Evolutionary conservation across 2,888 invertebrate species (phyloP), one percentile per base, ranked within the genome.

Genomic region (Ceramica pisi): DNA sequence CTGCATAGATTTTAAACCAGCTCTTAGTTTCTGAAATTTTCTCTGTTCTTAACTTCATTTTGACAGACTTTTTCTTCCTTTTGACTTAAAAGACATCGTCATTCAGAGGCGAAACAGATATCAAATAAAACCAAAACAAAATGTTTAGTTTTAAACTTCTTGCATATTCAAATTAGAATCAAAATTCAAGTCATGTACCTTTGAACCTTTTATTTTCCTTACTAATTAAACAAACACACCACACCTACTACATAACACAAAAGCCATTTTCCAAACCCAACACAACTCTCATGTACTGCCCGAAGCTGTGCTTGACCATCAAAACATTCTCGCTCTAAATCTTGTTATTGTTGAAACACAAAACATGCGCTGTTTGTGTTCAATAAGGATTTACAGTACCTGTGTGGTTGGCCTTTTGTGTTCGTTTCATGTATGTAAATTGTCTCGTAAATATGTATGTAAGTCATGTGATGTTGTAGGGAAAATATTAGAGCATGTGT

Each of bases 221-320:
- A 56, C 12, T 55, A 71, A 61, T 73, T 23, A 16, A 19, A 41
- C 57, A 31, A 14, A 35, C 46, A 16, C 31, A 21, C n/a, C 51
- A 44, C 53, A 38, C 14, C 53, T 21, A 16, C 38, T 26, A 46
- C 26, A 12, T 46, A 35, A 46, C 26, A 4, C 55, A 46, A 31
- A 10, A 50, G 26, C 53, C 35, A 67, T 66, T 63, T 46, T 57
- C 8, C 7, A 62, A 56, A 56, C 61, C 63, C 65, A 68, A 71
- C 68, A 67, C 65, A 72, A 48, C 62, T 50, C 0, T 0, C 71
- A 0, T 67, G 69, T 73, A 57, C 55, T 14, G 55, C 85, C 74
- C n/a, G 31, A 9, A 67, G 84, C 55, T 26, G n/a, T 57, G 46
- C 70, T 72, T 84, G 83, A 84, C 82, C 83, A 79, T 60, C 81